Evolutionary conservation across 2,797 vertebrate species (phyloP).

Genomic region (Gymnothorax reevesii): DNA sequence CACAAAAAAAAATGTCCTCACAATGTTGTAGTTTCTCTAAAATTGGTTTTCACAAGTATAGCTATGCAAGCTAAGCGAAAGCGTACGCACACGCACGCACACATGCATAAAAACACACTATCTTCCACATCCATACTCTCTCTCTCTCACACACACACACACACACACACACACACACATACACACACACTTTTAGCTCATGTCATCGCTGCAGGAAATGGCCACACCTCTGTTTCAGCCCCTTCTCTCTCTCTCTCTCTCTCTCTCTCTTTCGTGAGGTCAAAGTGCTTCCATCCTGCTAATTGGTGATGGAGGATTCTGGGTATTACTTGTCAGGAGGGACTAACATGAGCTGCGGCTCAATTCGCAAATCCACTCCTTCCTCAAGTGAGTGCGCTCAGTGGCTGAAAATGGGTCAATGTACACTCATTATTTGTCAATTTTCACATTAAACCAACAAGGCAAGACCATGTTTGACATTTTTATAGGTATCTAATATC

Average conservation of each 20-base stretch:
- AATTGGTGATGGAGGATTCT: slow-evolving; percentile 10
- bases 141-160: too few species aligned
- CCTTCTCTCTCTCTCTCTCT: neutral
- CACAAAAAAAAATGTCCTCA: too few species aligned
- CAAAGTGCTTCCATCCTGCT: neutral
- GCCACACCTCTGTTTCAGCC: too few species aligned
- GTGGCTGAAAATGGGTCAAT: slow-evolving; percentile 8
- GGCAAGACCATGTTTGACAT: neutral
- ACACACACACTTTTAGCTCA: neutral
- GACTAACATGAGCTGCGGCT: slow-evolving; percentile 6
- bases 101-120: neutral
- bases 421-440: neutral
- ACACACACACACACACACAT: neutral
- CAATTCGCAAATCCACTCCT: slow-evolving; percentile 8
- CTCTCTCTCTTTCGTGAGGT: neutral
- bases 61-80: too few species aligned
- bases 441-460: neutral
- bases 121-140: too few species aligned
- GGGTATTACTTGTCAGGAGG: neutral
- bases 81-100: neutral
- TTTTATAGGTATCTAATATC: neutral
- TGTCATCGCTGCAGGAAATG: too few species aligned
- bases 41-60: too few species aligned
- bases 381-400: neutral
- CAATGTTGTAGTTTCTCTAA: too few species aligned